Conservation (phyloP, 2,113 vertebrate genomes). For the Cavia aperea region DNA sequence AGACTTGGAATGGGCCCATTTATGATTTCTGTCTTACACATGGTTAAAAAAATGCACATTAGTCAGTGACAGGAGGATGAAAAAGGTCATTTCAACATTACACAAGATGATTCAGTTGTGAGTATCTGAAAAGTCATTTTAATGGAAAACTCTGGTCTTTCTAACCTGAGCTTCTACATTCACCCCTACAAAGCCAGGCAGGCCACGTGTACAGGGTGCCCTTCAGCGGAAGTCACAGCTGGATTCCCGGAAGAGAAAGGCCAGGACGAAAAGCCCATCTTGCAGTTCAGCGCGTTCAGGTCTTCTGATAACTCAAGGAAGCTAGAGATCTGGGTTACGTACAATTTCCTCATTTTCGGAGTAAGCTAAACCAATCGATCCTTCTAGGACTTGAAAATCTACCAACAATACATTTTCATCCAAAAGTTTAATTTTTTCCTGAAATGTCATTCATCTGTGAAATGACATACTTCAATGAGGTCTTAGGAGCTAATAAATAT, state of each 20-base stretch:
- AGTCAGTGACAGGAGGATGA: background rate
- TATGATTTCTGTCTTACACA: background rate
- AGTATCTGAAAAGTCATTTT: background rate
- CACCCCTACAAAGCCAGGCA: background rate
- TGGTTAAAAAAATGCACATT: background rate
- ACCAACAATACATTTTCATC: background rate
- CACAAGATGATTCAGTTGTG: background rate
- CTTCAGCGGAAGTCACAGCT: background rate
- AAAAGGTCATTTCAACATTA: background rate
- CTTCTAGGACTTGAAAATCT: conserved; percentile 8
- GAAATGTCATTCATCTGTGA: background rate
- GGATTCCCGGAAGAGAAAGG: too few species aligned
- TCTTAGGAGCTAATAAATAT: background rate
- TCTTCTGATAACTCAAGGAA: background rate
- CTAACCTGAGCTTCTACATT: too few species aligned
- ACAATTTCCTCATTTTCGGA: background rate
- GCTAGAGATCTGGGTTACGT: background rate
- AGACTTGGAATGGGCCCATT: background rate
- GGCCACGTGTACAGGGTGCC: too few species aligned
- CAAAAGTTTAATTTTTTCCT: background rate
- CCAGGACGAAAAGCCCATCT: background rate
- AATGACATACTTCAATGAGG: background rate
- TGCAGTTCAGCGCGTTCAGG: background rate
- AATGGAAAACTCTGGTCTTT: too few species aligned
- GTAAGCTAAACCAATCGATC: background rate